Conservation (phyloP, 2,888 invertebrate species). For the Leptinotarsa juncta region DNA sequence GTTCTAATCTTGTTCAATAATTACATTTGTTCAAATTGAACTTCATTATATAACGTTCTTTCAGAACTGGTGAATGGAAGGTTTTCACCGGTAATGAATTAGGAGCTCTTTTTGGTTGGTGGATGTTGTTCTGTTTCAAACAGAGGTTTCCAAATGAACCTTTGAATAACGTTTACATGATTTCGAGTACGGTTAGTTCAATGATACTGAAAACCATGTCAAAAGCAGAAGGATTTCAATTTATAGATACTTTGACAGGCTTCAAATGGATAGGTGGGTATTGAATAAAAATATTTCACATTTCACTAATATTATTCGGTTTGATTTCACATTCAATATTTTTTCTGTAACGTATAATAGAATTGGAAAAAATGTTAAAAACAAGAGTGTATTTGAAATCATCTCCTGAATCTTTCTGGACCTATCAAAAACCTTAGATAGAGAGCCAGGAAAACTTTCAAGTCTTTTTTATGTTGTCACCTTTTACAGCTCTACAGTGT, state of each 20-base stretch:
- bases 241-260: conserved; percentile 93
- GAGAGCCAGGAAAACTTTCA: no score
- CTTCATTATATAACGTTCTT: conserved; percentile 27
- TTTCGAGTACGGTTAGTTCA: conserved; percentile 96
- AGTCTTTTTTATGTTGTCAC: no score
- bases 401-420: no score
- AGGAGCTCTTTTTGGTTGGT: conserved; percentile 95
- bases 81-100: conserved; percentile 96
- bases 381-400: no score
- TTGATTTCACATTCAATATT: no score
- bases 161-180: conserved; percentile 78
- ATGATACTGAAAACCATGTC: conserved; percentile 90
- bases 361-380: no score
- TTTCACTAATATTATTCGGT: background rate
- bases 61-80: conserved; percentile 79
- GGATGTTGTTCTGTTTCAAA: conserved; percentile 78
- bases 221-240: conserved; percentile 79
- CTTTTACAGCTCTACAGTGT: no score
- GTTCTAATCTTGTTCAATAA: no score
- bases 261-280: conserved; percentile 97
- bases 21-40: no score
- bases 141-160: conserved; percentile 66
- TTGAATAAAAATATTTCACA: conserved; percentile 31
- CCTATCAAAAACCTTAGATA: no score
- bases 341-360: no score